Conservation (phyloP, 2,797 vertebrate species). For the Enteromius thamalakanensis region DNA sequence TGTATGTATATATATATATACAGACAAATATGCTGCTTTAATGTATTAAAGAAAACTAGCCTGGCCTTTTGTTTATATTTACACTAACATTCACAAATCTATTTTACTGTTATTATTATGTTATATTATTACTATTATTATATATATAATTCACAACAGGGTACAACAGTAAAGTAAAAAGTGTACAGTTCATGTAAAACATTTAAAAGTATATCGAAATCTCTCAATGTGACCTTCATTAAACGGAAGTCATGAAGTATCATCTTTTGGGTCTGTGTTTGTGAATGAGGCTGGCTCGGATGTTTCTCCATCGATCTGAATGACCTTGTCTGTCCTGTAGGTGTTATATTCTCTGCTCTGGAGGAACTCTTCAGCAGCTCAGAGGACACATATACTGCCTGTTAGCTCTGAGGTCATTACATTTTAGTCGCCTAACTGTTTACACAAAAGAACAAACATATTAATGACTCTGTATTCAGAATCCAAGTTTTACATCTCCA, state of each 20-base stretch:
- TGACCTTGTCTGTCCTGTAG: conserved; percentile 58
- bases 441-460: not conserved
- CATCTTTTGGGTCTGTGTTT: not conserved
- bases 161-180: no score
- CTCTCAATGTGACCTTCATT: not conserved
- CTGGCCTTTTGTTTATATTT: not conserved
- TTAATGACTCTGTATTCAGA: not conserved
- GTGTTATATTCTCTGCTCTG: conserved; percentile 55
- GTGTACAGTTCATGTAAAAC: not conserved
- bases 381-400: no score
- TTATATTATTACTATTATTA: no score
- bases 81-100: not conserved
- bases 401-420: not conserved
- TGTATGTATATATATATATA: no score
- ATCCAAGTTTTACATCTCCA: no score
- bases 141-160: not conserved
- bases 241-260: not conserved
- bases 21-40: no score
- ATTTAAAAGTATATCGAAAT: not conserved
- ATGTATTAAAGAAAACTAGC: no score
- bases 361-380: conserved; percentile 20
- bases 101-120: no score
- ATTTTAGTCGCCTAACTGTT: not conserved
- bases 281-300: conserved; percentile 51
- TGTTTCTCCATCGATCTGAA: conserved; percentile 58